Base-by-base conservation (phyloP, 2,113 vertebrate genomes). In the Ailurus styani region DNA sequence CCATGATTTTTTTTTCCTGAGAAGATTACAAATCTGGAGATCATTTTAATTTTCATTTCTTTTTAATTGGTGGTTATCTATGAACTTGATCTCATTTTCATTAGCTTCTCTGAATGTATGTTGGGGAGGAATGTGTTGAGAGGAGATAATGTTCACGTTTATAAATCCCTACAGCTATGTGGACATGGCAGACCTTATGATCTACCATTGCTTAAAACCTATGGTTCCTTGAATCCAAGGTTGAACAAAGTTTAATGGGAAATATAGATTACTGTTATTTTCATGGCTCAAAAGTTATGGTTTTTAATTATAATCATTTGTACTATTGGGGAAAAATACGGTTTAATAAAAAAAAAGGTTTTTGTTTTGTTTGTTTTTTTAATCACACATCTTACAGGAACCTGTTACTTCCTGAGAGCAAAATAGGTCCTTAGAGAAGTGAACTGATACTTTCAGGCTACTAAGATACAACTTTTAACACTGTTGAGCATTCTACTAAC, bases 301-400 rank as follows among this genome's bases (percentile, higher is more conserved):
- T 75, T 97, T 97, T 97, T 95, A 95, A 97, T 97, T 97, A 96
- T 87, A 79, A 66, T 96, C 84, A 95, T 87, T 93, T 95, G 52
- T 90, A 55, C 8, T 75, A 50, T 75, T 92, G 73, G 20, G 79
- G 54, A 92, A 96, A 97, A 96, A 93, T 93, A 72, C 81, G 10
- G 15, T 81, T 95, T 97, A 96, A 98, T 97, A 84, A 95, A 93
- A 97, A 34, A 93, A 78, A 79, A 90, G 37, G 4, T 34, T 75
- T 97, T 87, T 64, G 50, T 72, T 94, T 72, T 93, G 52, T n/a
- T 95, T 62, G 14, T 84, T 79, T 95, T 87, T 96, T 83, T 75
- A 97, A 75, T 55, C 29, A 78, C 47, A 55, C 7, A 70, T 91
- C 20, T 95, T 96, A 15, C 54, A 81, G 23, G 31, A 90, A 17